Conservation (phyloP, 2,888 invertebrate genomes). For the Heliconius ethilla region DNA sequence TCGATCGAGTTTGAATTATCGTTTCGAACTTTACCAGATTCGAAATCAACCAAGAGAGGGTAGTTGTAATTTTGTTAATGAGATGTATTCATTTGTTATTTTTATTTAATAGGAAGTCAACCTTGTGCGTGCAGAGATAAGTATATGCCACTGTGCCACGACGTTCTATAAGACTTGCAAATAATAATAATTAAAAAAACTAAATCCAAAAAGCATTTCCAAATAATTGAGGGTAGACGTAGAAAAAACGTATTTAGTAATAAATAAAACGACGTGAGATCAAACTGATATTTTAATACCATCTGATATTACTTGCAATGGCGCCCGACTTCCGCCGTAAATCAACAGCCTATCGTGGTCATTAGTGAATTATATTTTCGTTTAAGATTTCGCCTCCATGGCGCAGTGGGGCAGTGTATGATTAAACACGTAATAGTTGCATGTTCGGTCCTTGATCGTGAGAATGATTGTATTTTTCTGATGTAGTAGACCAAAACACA, state of each 20-base stretch:
- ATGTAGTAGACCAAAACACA: not conserved
- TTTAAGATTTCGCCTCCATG: not conserved
- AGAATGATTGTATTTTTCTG: not conserved
- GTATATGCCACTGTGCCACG: not conserved
- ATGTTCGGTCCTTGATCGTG: not conserved
- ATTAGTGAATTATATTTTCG: conserved; percentile 38
- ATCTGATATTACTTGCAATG: conserved; percentile 43
- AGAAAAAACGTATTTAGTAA: conserved; percentile 11
- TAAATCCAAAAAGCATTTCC: not conserved
- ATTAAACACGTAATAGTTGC: not conserved
- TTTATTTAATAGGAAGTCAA: no score
- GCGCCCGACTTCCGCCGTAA: conserved; percentile 47
- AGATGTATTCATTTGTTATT: not conserved
- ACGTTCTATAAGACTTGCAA: no score
- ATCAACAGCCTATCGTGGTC: conserved; percentile 43
- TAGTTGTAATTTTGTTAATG: not conserved
- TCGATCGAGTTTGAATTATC: no score
- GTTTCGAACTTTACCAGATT: conserved; percentile 39
- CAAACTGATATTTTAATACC: conserved; percentile 38
- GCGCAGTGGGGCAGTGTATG: not conserved
- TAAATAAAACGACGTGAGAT: conserved; percentile 43
- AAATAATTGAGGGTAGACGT: not conserved
- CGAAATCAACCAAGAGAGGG: not conserved
- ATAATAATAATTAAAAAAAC: not conserved
- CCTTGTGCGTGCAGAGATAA: not conserved